Evolutionary conservation across 2,113 vertebrate genomes (phyloP), one percentile per base, ranked within the genome.

Genomic region (Pterophyllum scalare): DNA sequence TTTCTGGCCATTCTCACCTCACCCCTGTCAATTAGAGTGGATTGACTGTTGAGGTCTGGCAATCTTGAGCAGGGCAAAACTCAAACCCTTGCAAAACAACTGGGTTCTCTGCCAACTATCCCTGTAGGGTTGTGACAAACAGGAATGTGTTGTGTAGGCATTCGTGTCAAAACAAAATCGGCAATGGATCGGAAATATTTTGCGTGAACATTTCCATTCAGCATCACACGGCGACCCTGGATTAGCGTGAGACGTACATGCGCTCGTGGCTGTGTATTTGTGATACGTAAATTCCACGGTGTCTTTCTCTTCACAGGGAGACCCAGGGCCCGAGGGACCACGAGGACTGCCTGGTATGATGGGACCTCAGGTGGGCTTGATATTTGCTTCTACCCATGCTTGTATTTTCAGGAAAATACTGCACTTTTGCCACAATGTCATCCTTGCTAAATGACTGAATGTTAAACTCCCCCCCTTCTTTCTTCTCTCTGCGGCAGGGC

Each of bases 271-370:
- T 75, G 11, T 64, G 22, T 77, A n/a, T 85, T 75, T 79, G 58
- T 82, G 59, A 86, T 43, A 26, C 24, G 43, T 59, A n/a, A 59
- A 70, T 81, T 79, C n/a, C 7, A 70, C 19, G 81, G n/a, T 85
- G 24, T 88, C n/a, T n/a, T 79, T 72, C 40, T 89, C 72, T 87
- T 31, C 8, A 1, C 81, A 99, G 98, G 98, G 98, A 60, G 95
- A 92, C 26, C 72, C 89, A 4, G 98, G 98, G 74, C 94, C 95
- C 52, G 90, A 95, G 81, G 98, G 98, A 94, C 94, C 75, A 0
- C 84, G 86, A 2, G 98, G 98, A 91, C 88, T 95, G 61, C 79
- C 96, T 87, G 98, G 98, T 93, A 95, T 98, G 94, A 94, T 95
- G 87, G 98, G 98, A 88, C 96, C 96, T 82, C 94, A 54, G 97